Conservation (phyloP, 2,888 invertebrate genomes). For the Scaptodrosophila latifasciaeformis region DNA sequence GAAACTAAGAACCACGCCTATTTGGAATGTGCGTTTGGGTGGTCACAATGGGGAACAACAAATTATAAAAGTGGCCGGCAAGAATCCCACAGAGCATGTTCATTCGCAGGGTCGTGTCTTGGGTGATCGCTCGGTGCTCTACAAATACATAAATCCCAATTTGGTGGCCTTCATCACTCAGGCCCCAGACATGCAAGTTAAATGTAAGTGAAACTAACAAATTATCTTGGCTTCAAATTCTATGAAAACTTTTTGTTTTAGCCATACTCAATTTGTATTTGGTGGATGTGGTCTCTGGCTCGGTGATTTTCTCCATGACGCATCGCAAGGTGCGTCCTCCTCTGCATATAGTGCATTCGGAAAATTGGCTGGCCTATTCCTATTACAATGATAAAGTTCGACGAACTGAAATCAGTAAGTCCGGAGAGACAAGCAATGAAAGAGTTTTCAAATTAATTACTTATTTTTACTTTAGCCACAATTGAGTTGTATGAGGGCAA, state of each 20-base stretch:
- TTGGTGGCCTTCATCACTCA: slow-evolving; percentile 90
- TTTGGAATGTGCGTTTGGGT: slow-evolving; percentile 85
- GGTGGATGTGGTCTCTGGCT: slow-evolving; percentile 92
- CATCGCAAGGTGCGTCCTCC: slow-evolving; percentile 91
- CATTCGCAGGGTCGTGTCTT: slow-evolving; percentile 97
- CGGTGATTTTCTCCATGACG: slow-evolving; percentile 87
- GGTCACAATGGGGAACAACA: slow-evolving; percentile 78
- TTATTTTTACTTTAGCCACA: slow-evolving; percentile 82
- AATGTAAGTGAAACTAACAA: slow-evolving; percentile 77
- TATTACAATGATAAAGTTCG: slow-evolving; percentile 96
- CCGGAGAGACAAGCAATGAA: too few species aligned
- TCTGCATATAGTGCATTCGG: slow-evolving; percentile 92
- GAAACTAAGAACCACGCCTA: slow-evolving; percentile 79
- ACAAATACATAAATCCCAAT: slow-evolving; percentile 99
- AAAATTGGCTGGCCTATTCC: slow-evolving; percentile 96
- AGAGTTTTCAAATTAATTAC: too few species aligned
- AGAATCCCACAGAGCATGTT: slow-evolving; percentile 83
- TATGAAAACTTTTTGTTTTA: slow-evolving; percentile 69
- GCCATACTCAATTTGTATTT: slow-evolving; percentile 89
- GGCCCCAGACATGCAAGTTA: slow-evolving; percentile 83
- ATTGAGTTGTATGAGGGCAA: slow-evolving; percentile 97
- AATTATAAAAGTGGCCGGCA: slow-evolving; percentile 80
- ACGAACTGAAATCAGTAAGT: slow-evolving; percentile 87
- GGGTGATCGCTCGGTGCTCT: slow-evolving; percentile 95
- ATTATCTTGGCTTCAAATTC: background rate